phyloP scores from a whole-genome alignment of 2,888 invertebrate genomes.

The Callosobruchus maculatus region DNA sequence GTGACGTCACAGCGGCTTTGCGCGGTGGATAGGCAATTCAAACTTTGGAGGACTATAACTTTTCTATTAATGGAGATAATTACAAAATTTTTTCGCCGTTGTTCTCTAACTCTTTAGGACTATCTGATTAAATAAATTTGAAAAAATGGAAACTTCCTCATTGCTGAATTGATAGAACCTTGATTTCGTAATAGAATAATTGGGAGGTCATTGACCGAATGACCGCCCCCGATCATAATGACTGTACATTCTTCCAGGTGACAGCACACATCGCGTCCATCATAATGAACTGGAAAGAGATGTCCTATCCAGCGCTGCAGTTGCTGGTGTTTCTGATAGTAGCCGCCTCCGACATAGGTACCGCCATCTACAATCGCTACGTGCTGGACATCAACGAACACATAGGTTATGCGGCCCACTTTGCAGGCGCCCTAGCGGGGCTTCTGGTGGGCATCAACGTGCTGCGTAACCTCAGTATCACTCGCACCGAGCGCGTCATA shows the following conservation, averaged over 20 bases:
- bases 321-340: constrained; percentile 78
- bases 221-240: constrained; percentile 61
- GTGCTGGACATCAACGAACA: constrained; percentile 65
- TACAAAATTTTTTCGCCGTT: too few relatives aligned
- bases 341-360: constrained; percentile 79
- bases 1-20: too few relatives aligned
- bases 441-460: constrained; percentile 63
- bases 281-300: constrained; percentile 85
- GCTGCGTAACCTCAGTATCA: constrained; percentile 59
- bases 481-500: constrained; percentile 57
- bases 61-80: too few relatives aligned
- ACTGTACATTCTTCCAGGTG: neutral
- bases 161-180: too few relatives aligned
- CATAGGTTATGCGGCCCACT: constrained; percentile 91
- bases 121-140: too few relatives aligned
- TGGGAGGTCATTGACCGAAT: too few relatives aligned
- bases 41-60: too few relatives aligned
- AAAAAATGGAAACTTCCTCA: too few relatives aligned
- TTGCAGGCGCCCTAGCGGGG: constrained; percentile 75
- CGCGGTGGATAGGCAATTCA: too few relatives aligned
- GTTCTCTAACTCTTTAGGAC: too few relatives aligned
- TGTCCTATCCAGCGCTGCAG: constrained; percentile 89
- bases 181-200: too few relatives aligned
- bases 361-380: constrained; percentile 88
- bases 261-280: neutral